Conservation (phyloP, 2,113 vertebrate species). For the Neotoma lepida region DNA sequence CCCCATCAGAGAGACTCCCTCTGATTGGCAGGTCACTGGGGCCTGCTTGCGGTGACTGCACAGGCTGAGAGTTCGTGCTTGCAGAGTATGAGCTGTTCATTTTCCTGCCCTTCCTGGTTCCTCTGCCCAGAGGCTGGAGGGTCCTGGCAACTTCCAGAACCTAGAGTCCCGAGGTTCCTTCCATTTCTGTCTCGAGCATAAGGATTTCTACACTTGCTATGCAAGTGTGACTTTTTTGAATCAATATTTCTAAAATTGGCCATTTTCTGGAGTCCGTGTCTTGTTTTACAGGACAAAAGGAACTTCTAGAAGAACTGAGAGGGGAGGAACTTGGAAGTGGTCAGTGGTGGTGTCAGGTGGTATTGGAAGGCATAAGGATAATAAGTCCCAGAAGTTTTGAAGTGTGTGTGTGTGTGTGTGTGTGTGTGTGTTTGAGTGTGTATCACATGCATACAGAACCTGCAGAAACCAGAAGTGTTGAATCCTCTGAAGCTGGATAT, state of each 20-base stretch:
- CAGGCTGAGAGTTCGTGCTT: background rate
- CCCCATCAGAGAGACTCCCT: background rate
- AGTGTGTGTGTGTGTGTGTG: background rate
- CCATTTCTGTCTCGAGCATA: background rate
- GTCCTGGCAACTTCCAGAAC: too few relatives aligned
- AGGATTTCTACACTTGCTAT: conserved; percentile 4
- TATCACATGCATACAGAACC: too few relatives aligned
- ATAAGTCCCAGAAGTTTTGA: background rate
- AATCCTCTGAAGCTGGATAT: background rate
- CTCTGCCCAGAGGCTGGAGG: background rate
- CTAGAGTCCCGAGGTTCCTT: background rate
- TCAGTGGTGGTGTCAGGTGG: background rate
- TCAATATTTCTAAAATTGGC: background rate
- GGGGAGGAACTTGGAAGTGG: background rate
- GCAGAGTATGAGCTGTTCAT: background rate
- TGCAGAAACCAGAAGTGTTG: background rate
- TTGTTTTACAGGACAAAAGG: background rate
- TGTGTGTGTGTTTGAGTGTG: background rate
- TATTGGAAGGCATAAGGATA: background rate
- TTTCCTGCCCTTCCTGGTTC: background rate
- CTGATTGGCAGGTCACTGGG: background rate
- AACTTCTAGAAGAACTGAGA: background rate
- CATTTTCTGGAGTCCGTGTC: background rate
- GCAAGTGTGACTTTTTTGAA: background rate
- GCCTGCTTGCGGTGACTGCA: background rate